A percentile compares a stretch with the other conserved stretches of the same genome.
These are phyloP conservation scores for Romanogobio albipinnatus DNA, from an alignment of 2,113 vertebrate species.

Conservation along the genomic window DNA sequence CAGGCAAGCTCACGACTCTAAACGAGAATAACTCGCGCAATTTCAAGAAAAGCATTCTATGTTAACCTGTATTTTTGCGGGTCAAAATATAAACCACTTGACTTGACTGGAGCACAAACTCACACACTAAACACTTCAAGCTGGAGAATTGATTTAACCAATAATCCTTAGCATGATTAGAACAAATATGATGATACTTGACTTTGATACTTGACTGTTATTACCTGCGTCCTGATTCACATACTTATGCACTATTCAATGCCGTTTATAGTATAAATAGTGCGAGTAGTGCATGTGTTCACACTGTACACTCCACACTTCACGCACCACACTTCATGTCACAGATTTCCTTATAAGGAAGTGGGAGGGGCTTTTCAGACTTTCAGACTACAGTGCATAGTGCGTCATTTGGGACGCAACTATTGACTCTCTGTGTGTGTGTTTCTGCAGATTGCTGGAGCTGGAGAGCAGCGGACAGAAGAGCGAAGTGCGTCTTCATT, in stretches of 20 bases:
- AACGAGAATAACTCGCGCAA: not conserved
- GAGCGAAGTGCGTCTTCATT: conserved; percentile 94
- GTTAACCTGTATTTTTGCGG: not conserved
- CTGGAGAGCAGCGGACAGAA: conserved; percentile 96
- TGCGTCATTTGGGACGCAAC: too few species aligned
- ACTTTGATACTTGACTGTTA: not conserved
- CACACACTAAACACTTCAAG: too few species aligned
- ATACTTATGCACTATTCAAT: too few species aligned
- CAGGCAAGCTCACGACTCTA: not conserved
- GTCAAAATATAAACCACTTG: not conserved
- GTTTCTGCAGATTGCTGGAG: conserved; percentile 85
- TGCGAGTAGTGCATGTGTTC: too few species aligned
- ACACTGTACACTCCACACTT: too few species aligned
- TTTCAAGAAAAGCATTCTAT: not conserved
- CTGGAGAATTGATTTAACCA: not conserved
- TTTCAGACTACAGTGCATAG: too few species aligned
- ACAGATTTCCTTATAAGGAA: too few species aligned
- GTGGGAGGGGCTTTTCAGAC: too few species aligned
- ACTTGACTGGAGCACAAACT: not conserved
- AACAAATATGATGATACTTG: not conserved
- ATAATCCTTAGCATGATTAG: not conserved
- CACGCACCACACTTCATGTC: too few species aligned
- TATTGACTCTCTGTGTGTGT: not conserved
- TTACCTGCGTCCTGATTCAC: too few species aligned
- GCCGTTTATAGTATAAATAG: too few species aligned